Base-by-base conservation (phyloP, 1,140 invertebrate species). In the Anastrepha obliqua region DNA sequence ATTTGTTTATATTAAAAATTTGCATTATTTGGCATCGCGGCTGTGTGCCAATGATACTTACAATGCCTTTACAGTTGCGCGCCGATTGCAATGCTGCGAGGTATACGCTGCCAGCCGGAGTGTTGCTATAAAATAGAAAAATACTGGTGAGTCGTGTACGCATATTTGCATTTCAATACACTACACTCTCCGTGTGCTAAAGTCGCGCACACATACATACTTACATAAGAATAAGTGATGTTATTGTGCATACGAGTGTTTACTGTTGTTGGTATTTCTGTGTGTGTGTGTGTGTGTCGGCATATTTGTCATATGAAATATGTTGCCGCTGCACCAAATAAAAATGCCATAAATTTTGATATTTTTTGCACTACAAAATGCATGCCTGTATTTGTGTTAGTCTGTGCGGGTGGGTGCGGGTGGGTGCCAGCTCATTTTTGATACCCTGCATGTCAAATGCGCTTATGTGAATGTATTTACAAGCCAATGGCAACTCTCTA, bases 341-440 rank as follows among this genome's bases (percentile, higher is more conserved):
- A 92, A 91, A 91, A 92, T 91, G 91, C 91, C 91, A 91, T 91
- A 91, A 92, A 91, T 91, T 91, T 92, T 91, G 90, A 91, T 91
- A 92, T 90, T 91, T 91, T 87, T 29, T 89, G 89, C 90, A 44
- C 85, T 47, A n/a, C n/a, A 58, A 47, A 86, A 65, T 62, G 55
- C 62, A 81, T 55, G 29, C 6, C 44, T 20, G 7, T 55, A 8
- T 15, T 65, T 29, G n/a, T 47, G 5, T 47, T 15, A 42, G 42
- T 39, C 44, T 44, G 44, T 81, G 20, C 15, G 44, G 20, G 47
- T 81, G 47, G 17, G 51, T 81, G 47, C 55, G 47, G 2, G 9
- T 81, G 60, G 60, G 60, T 8, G 60, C n/a, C 9, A 9, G 60
- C 15, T 62, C 60, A n/a, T 58, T 81, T 55, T 81, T 11, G 7